Evolutionary conservation across 2,888 invertebrate species (phyloP).

Genomic region (Tenthredo scrophulariae): DNA sequence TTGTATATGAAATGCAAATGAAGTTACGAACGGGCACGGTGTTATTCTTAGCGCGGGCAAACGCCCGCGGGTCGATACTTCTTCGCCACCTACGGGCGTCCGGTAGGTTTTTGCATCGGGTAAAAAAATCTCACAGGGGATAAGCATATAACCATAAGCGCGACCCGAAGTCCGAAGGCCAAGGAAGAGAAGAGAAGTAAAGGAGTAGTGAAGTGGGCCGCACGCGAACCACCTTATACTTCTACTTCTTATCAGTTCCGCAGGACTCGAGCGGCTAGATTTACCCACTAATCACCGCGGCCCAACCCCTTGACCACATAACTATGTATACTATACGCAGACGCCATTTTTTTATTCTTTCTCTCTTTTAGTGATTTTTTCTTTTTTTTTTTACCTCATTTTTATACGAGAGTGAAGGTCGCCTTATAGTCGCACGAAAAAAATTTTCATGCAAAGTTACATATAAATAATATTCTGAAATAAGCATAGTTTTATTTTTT

Average conservation of each 20-base stretch:
- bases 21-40: neutral
- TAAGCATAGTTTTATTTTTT: neutral
- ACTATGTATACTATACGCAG: neutral
- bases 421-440: neutral
- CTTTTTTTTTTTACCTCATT: neutral
- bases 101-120: conserved; percentile 4
- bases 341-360: neutral
- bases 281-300: conserved; percentile 34
- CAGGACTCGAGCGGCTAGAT: conserved; percentile 37
- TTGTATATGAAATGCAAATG: conserved; percentile 22
- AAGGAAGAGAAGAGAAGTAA: conserved; percentile 23
- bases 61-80: conserved; percentile 26
- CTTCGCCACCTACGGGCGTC: conserved; percentile 14
- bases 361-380: neutral
- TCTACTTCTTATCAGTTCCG: conserved; percentile 38
- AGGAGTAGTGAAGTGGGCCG: conserved; percentile 36
- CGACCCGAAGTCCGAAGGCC: conserved; percentile 28
- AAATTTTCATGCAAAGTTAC: neutral
- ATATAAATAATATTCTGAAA: neutral
- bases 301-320: neutral
- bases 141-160: neutral
- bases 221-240: conserved; percentile 34
- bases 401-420: neutral
- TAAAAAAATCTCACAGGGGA: neutral
- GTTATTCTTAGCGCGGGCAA: conserved; percentile 18